Conservation (phyloP, 2,888 invertebrate genomes). For the Drosophila ustulata region DNA sequence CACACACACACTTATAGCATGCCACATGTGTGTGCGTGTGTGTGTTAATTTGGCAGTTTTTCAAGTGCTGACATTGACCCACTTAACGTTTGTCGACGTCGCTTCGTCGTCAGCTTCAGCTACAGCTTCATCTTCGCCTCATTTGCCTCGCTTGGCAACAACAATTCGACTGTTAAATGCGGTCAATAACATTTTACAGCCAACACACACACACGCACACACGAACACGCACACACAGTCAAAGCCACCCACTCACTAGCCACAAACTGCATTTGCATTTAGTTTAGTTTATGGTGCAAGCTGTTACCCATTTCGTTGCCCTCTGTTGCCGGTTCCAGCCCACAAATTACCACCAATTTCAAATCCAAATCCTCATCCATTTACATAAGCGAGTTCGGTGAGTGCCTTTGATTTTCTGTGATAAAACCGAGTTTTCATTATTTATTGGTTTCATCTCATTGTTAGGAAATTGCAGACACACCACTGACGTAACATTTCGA, state of each 20-base stretch:
- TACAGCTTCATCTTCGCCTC: slow-evolving; percentile 57
- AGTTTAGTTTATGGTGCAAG: slow-evolving; percentile 24
- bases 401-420: slow-evolving; percentile 28
- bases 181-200: slow-evolving; percentile 67
- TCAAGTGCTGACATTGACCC: slow-evolving; percentile 82
- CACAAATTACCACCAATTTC: slow-evolving; percentile 15
- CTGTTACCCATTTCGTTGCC: slow-evolving; percentile 3
- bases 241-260: slow-evolving; percentile 26
- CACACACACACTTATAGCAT: slow-evolving; percentile 11
- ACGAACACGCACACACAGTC: not conserved
- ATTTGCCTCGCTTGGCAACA: slow-evolving; percentile 57
- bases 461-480: not conserved
- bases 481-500: not conserved
- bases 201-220: slow-evolving; percentile 17
- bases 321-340: not conserved
- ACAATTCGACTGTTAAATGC: slow-evolving; percentile 61
- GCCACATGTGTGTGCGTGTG: slow-evolving; percentile 2
- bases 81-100: slow-evolving; percentile 66
- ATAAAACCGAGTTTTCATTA: slow-evolving; percentile 20
- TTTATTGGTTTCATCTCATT: slow-evolving; percentile 13
- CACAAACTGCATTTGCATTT: slow-evolving; percentile 50
- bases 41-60: slow-evolving; percentile 77
- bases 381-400: slow-evolving; percentile 57
- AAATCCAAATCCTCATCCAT: slow-evolving; percentile 25
- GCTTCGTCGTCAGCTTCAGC: slow-evolving; percentile 38